phyloP scores from a whole-genome alignment of 2,113 vertebrate genomes.

The Puntigrus tetrazona region DNA sequence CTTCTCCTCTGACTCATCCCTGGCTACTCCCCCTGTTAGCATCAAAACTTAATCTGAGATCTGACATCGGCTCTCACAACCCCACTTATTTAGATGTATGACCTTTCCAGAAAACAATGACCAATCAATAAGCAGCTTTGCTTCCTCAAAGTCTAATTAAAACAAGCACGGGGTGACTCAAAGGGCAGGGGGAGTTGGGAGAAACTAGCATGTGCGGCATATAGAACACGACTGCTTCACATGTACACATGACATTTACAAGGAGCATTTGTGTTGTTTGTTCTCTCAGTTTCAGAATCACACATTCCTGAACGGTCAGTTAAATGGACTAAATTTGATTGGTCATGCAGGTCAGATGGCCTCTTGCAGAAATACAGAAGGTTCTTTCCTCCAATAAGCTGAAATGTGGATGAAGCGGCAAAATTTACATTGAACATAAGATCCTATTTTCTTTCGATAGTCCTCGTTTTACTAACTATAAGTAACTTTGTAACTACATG shows the following conservation, averaged over 20 bases:
- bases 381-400: background rate
- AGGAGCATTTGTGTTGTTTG: background rate
- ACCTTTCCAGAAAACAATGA: constrained; percentile 73
- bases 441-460: no score
- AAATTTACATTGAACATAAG: background rate
- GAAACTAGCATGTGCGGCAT: constrained; percentile 33
- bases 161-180: constrained; percentile 64
- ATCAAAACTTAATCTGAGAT: constrained; percentile 68
- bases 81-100: constrained; percentile 70
- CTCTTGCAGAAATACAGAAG: background rate
- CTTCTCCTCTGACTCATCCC: constrained; percentile 55
- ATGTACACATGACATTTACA: constrained; percentile 1
- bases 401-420: background rate
- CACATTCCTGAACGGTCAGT: background rate
- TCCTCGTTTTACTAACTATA: no score
- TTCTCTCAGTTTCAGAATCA: background rate
- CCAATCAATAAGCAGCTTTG: constrained; percentile 74
- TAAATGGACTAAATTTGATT: background rate
- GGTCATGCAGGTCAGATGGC: background rate
- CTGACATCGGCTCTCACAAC: constrained; percentile 46
- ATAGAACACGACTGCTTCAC: constrained; percentile 21
- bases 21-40: constrained; percentile 43
- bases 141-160: constrained; percentile 69
- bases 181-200: constrained; percentile 52
- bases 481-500: no score